Base-by-base conservation (phyloP, 1,140 invertebrate genomes). In the Condylostylus longicornis region DNA sequence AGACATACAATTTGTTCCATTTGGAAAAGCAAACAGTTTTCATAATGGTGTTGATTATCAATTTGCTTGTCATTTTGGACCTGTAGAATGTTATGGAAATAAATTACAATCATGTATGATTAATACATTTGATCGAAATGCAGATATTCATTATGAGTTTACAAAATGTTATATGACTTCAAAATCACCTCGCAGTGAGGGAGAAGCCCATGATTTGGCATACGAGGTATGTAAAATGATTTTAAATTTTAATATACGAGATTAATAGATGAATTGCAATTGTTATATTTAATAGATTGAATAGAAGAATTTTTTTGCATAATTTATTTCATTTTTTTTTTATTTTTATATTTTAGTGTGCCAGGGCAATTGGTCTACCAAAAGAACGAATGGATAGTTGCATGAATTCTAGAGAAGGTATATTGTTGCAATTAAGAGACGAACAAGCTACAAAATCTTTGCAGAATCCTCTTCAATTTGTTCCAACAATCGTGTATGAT, bases 61-160 rank as follows among this genome's bases (percentile, higher is more conserved):
- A 8, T 77, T 81, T 49, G 40, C 46, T 14, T 82, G 79, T 42
- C 77, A 81, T 52, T 77, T 81, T 45, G 79, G 77, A 0, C 52
- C 63, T 0, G 42, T 41, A 0, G 78, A 81, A 48, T 81, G 78
- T 39, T 55, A 64, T 21, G 74, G 73, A 2, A 79, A 80, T 50
- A 69, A 65, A 34, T 59, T 69, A 13, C 76, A 79, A 45, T 68
- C 71, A 5, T 80, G 77, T 42, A 71, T 63, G 17, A 55, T 80
- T 27, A 41, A 55, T 50, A 50, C 58, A 40, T 34, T 48, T 3
- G 49, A 59, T 34, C 63, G 71, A 43, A 35, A 48, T 22, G 42
- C 54, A 28, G 54, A 51, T 34, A 56, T 70, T 12, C 48, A 64
- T 30, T 63, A 74, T 34, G 64, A 7, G 52, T 60, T 42, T 75